Conservation (phyloP, 2,888 invertebrate genomes). For the Ectemnius continuus region DNA sequence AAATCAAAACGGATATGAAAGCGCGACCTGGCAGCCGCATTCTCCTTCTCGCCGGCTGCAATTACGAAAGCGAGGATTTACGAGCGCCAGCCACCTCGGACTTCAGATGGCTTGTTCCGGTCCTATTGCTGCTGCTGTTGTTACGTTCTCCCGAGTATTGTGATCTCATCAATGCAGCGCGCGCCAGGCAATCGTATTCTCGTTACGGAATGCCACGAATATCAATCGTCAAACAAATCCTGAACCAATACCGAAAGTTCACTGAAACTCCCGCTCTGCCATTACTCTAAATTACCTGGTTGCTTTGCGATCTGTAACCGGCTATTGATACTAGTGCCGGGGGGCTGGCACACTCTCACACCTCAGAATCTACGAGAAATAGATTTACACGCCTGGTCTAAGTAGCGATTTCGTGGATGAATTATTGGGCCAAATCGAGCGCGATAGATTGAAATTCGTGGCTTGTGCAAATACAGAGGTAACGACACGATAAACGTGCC, state of each 20-base stretch:
- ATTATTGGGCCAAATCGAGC: slow-evolving; percentile 3
- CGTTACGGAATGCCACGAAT: slow-evolving; percentile 40
- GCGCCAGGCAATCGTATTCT: slow-evolving; percentile 36
- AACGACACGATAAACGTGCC: slow-evolving; percentile 38
- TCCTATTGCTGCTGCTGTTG: too few relatives aligned
- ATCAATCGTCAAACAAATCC: slow-evolving; percentile 49
- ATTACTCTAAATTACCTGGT: neutral
- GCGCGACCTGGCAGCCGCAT: slow-evolving; percentile 39
- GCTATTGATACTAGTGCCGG: neutral
- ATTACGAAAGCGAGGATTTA: slow-evolving; percentile 55
- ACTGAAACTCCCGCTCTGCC: neutral
- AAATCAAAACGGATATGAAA: slow-evolving; percentile 56
- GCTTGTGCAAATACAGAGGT: slow-evolving; percentile 17
- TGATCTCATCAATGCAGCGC: slow-evolving; percentile 16
- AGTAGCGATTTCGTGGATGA: neutral
- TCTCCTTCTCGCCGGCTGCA: slow-evolving; percentile 37
- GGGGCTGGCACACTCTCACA: neutral
- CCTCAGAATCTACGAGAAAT: neutral
- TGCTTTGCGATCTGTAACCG: neutral
- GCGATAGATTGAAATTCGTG: slow-evolving; percentile 8
- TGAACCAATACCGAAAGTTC: neutral
- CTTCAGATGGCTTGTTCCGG: slow-evolving; percentile 15
- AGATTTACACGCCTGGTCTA: neutral
- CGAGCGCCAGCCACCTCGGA: slow-evolving; percentile 42
- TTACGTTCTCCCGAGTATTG: too few relatives aligned